Evolutionary conservation across 2,113 vertebrate species (phyloP), one percentile per base, ranked within the genome.

Genomic region (Triplophysa dalaica): DNA sequence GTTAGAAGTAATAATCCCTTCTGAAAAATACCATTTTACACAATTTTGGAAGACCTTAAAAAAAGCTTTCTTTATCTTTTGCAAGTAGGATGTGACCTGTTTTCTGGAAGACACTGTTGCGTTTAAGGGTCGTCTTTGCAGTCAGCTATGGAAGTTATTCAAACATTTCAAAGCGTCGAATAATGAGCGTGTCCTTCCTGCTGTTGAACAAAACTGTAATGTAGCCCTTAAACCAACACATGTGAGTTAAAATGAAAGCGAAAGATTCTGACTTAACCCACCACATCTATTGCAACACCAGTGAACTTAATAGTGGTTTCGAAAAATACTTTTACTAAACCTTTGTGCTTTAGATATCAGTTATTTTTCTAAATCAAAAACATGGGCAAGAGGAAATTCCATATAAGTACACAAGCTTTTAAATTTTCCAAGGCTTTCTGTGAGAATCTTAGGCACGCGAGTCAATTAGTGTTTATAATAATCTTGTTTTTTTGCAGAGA

Each of bases 1-100:
- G 68, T 62, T 66, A 75, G 26, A 50, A 52, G 17, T 61, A 68
- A 70, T 78, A 65, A 69, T 26, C 75, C 75, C 75, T 75, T 67
- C 65, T 81, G 77, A 24, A 81, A 75, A 75, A 81, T 43, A 58
- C 76, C 74, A 24, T 62, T 60, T 29, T 17, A 61, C 70, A 60
- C 54, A 16, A 12, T 60, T 48, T 45, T 29, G 9, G 62, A 48
- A 5, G 3, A 41, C 45, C n/a, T 13, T 33, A 4, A 33, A 43
- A n/a, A 11, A 38, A 38, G 52, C 26, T 41, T 2, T 61, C 54
- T 17, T 21, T 2, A 74, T 45, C 29, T 24, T 56, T 33, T 13
- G 38, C 14, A 14, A 58, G 12, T 19, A 41, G 9, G 21, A 41
- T 9, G 19, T 58, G 33, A 16, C 13, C 50, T 54, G 8, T 45